Percentiles rank a stretch among this genome's conserved stretches.
Evolutionary conservation across 2,888 invertebrate genomes (phyloP).

Genomic region (Galeopsomyia nigrocyanea): DNA sequence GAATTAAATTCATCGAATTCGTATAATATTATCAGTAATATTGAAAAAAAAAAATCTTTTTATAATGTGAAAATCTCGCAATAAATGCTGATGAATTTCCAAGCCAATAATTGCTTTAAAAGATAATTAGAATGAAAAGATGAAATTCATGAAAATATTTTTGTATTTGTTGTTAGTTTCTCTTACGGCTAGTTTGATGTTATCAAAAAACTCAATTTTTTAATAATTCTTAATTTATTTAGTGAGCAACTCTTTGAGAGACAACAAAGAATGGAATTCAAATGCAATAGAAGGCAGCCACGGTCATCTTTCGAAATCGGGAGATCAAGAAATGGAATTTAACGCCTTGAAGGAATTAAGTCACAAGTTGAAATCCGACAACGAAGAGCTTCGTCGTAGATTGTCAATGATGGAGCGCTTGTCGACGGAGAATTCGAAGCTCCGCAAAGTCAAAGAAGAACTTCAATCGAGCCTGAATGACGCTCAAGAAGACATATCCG

Average conservation of each 20-base stretch:
- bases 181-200: too few species aligned
- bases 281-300: conserved; percentile 50
- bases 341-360: conserved; percentile 70
- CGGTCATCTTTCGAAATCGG: conserved; percentile 51
- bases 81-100: conserved; percentile 9
- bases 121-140: too few species aligned
- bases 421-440: conserved; percentile 72
- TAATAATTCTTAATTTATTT: conserved; percentile 39
- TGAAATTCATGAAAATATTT: too few species aligned
- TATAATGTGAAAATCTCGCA: too few species aligned
- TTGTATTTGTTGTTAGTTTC: too few species aligned
- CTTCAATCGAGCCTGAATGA: conserved; percentile 75
- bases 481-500: conserved; percentile 82
- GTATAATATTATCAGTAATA: neutral
- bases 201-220: neutral
- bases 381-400: conserved; percentile 76
- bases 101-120: too few species aligned
- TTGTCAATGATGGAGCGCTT: conserved; percentile 73
- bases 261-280: conserved; percentile 33
- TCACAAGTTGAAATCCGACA: conserved; percentile 74
- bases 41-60: conserved; percentile 7
- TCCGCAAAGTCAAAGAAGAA: conserved; percentile 73
- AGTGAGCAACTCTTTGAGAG: conserved; percentile 51
- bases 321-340: conserved; percentile 70
- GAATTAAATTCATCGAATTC: neutral